Evolutionary conservation across 1,140 invertebrate species (phyloP), one percentile per base, ranked within the genome.

Genomic region (Bilobella aurantiaca): DNA sequence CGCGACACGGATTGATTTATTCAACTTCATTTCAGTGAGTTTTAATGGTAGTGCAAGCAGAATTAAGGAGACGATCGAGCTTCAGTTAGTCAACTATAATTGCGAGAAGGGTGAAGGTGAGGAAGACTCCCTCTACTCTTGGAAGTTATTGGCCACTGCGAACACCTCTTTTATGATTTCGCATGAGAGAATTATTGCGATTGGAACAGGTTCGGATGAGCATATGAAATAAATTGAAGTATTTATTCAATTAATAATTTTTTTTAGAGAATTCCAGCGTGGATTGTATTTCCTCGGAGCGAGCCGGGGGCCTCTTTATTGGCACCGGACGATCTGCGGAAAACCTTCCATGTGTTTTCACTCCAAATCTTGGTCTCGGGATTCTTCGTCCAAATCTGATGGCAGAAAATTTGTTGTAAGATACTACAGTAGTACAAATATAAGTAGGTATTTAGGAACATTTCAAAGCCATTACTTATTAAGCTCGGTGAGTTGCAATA

Each of bases 291-390:
- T 63, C 67, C 21, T 34, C 63, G 25, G 42, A 5, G 14, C 8
- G 25, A 49, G 37, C 31, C 42, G 64, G 62, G 21, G 68, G 71
- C n/a, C 59, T 32, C n/a, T 66, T 72, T 58, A 21, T 72, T 46
- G 71, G 71, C 14, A 57, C 27, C 31, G 67, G 71, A 30, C 12
- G 25, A 18, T 32, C 65, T 32, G 58, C 57, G 31, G 66, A 66
- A 28, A 37, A 32, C 30, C 65, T 37, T 32, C n/a, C 65, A 16
- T 60, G 60, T 0, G 59, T 66, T 28, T 67, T 65, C 46, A 28
- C 29, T 12, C 61, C 66, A 5, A 68, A 60, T 58, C n/a, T 28
- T 53, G 69, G 69, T 0, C 46, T 70, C 25, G 23, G 61, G 23
- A 49, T 60, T n/a, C 29, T 65, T 23, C 12, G 58, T 14, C 53